phyloP scores from a whole-genome alignment of 37 sponge, comb jelly and placozoan genomes.

The Oscarella lobularis region DNA sequence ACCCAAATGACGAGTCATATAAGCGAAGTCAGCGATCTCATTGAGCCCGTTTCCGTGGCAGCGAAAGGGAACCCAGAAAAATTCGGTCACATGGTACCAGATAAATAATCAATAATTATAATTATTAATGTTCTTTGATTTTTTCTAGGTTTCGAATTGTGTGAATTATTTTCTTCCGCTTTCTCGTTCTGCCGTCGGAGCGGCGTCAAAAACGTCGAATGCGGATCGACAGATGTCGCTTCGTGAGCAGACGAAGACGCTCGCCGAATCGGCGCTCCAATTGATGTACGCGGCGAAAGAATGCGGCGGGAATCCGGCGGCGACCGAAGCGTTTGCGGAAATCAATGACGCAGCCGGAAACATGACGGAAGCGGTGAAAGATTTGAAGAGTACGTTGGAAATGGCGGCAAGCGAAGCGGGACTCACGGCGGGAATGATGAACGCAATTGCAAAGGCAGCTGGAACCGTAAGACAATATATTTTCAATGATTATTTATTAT shows the following conservation, averaged over 20 bases:
- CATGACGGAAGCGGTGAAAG: slow-evolving; percentile 46
- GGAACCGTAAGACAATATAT: slow-evolving; percentile 5
- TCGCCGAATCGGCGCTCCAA: slow-evolving; percentile 65
- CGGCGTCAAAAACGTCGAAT: slow-evolving; percentile 58
- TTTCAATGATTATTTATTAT: neutral
- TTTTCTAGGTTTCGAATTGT: slow-evolving; percentile 40
- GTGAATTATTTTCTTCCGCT: slow-evolving; percentile 61
- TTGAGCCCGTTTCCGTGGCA: slow-evolving; percentile 49
- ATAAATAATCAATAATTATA: no score
- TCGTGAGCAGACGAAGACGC: slow-evolving; percentile 72
- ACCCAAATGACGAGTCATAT: slow-evolving; percentile 55
- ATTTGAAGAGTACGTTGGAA: slow-evolving; percentile 50
- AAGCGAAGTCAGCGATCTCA: slow-evolving; percentile 45
- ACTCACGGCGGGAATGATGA: slow-evolving; percentile 39
- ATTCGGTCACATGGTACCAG: slow-evolving; percentile 75
- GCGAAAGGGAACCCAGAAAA: slow-evolving; percentile 94
- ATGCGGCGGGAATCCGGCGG: slow-evolving; percentile 65
- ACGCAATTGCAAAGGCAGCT: slow-evolving; percentile 44
- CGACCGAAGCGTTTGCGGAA: slow-evolving; percentile 16
- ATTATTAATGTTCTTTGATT: no score
- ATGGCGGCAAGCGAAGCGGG: slow-evolving; percentile 53
- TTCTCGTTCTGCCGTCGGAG: slow-evolving; percentile 73
- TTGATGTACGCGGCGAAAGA: slow-evolving; percentile 74
- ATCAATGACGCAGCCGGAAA: slow-evolving; percentile 55
- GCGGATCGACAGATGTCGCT: slow-evolving; percentile 45